Percentiles rank a stretch among this genome's conserved stretches.
These are phyloP conservation scores for Pammene fasciana DNA, from an alignment of 2,888 invertebrate genomes.

Conservation along the genomic window DNA sequence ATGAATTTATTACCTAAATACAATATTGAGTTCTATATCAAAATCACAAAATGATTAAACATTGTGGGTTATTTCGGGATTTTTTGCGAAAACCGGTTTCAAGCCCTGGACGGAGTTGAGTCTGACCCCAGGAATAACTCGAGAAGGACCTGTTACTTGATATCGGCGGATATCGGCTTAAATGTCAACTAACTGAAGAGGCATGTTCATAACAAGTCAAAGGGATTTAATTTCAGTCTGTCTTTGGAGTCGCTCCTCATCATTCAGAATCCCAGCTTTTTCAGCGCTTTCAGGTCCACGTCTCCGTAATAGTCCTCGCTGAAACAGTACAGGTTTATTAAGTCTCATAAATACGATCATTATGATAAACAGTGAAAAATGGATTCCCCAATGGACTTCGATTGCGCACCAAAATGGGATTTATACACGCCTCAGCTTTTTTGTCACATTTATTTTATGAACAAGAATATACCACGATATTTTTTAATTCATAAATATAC, in stretches of 20 bases:
- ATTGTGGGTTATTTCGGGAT: no score
- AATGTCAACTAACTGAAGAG: conserved; percentile 50
- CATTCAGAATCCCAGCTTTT: conserved; percentile 90
- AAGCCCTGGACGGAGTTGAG: no score
- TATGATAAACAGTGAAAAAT: background rate
- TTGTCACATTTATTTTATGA: no score
- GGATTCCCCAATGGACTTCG: conserved; percentile 1
- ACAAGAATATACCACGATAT: no score
- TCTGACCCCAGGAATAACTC: no score
- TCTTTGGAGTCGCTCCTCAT: conserved; percentile 77
- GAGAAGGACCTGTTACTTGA: background rate
- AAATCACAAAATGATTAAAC: no score
- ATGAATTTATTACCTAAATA: no score
- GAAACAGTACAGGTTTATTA: conserved; percentile 52
- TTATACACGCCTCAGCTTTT: no score
- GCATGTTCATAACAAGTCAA: conserved; percentile 64
- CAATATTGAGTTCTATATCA: no score
- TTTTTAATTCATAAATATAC: no score
- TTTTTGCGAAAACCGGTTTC: no score
- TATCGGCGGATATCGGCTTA: background rate
- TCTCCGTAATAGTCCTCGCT: conserved; percentile 97
- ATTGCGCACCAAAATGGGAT: background rate
- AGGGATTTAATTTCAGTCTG: conserved; percentile 76
- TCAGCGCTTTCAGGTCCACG: conserved; percentile 93
- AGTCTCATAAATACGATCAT: background rate